phyloP scores from a whole-genome alignment of 2,888 invertebrate species.

The Tinea trinotella region DNA sequence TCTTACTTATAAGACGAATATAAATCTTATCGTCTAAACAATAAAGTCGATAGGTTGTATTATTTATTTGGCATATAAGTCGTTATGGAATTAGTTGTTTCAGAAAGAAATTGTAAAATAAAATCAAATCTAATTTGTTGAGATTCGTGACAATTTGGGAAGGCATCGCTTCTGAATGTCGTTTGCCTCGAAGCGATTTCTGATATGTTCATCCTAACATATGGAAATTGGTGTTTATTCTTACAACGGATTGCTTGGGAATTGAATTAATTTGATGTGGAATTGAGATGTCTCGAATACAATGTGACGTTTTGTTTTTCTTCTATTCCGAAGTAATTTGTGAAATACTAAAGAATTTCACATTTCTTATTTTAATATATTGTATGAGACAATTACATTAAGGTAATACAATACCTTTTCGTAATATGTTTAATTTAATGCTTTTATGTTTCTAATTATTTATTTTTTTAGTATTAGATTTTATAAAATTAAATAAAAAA shows the following conservation, averaged over 20 bases:
- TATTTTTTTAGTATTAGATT: too few species aligned
- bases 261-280: not conserved
- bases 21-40: not conserved
- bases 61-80: slow-evolving; percentile 24
- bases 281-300: not conserved
- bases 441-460: too few species aligned
- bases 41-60: not conserved
- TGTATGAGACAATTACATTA: too few species aligned
- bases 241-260: slow-evolving; percentile 6
- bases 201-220: slow-evolving; percentile 15
- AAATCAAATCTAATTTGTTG: slow-evolving; percentile 61
- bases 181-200: slow-evolving; percentile 16
- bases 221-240: slow-evolving; percentile 19
- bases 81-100: slow-evolving; percentile 20
- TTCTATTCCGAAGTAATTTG: not conserved
- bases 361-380: too few species aligned
- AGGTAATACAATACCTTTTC: too few species aligned
- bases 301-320: not conserved
- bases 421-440: too few species aligned
- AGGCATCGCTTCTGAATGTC: slow-evolving; percentile 25
- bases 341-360: too few species aligned
- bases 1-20: not conserved
- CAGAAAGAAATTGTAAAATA: slow-evolving; percentile 63
- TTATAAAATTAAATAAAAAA: too few species aligned
- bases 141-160: slow-evolving; percentile 51